These are phyloP conservation scores for Zoroaster sp. DNA, from an alignment of 53 echinoderm and acorn worm genomes.

Conservation along the genomic window DNA sequence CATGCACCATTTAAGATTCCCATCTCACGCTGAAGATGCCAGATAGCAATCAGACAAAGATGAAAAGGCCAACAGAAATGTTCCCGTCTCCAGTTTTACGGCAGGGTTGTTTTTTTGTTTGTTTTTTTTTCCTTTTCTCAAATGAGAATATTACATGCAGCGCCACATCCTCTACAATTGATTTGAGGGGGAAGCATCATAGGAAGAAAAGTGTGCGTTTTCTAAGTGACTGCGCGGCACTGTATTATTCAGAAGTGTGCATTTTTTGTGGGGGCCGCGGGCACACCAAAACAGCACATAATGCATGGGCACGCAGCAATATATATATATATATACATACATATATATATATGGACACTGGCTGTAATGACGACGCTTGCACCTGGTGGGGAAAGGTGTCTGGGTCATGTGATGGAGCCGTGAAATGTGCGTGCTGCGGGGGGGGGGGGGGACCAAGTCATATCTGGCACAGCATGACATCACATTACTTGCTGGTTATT, in stretches of 20 bases:
- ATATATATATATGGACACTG: neutral
- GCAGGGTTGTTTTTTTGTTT: constrained; percentile 7
- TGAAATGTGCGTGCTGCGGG: constrained; percentile 15
- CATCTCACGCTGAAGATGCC: constrained; percentile 1
- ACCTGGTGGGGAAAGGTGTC: constrained; percentile 49
- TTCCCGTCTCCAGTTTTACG: neutral
- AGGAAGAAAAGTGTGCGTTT: constrained; percentile 14
- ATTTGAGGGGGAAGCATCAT: constrained; percentile 9
- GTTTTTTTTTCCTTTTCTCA: neutral
- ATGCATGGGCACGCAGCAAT: constrained; percentile 41
- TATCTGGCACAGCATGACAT: neutral
- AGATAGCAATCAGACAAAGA: constrained; percentile 43
- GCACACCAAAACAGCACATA: neutral
- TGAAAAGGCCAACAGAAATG: neutral
- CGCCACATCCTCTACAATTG: constrained; percentile 29
- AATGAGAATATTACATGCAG: constrained; percentile 45
- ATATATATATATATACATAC: no score
- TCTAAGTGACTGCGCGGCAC: constrained; percentile 31
- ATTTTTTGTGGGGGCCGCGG: neutral
- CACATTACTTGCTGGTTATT: neutral
- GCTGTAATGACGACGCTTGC: constrained; percentile 34
- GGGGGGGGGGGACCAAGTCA: neutral
- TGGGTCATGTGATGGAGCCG: constrained; percentile 19
- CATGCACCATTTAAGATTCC: constrained; percentile 52
- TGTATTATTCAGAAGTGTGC: constrained; percentile 29